Base-by-base conservation (phyloP, 2,797 vertebrate genomes). In the Microcaecilia unicolor region DNA sequence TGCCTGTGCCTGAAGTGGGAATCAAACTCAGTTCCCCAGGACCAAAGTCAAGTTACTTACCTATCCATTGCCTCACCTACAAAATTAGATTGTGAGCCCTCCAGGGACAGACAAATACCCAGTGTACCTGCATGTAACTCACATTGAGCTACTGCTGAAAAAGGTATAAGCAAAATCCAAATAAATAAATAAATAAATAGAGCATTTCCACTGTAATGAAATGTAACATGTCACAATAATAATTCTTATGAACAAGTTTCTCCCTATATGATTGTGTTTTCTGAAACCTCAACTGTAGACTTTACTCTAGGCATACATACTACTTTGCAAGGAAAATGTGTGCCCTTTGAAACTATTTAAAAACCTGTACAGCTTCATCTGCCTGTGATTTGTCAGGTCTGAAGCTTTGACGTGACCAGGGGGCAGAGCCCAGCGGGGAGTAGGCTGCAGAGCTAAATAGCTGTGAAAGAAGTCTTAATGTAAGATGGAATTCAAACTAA, bases 381-480 rank as follows among this genome's bases (percentile, higher is more conserved):
- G 78, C 61, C 82, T 80, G 76, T 81, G 80, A 81, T 83, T 85
- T 81, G 72, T 85, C 82, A 78, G 78, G 82, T 80, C 83, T 83
- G 78, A 78, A 81, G 78, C 72, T 80, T 76, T 82, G 80, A 82
- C 77, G 73, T 75, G 77, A 79, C 80, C 76, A 79, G 76, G 78
- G 76, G 78, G 78, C 80, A 82, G 78, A 78, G 73, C 81, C 75
- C 78, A 80, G 77, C 73, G 64, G 78, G 78, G 77, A 73, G 71
- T 73, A 78, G 80, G 80, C 76, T 81, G 74, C 77, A 70, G 74
- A 81, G 74, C 75, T 81, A 81, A 81, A 81, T 79, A 83, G 76
- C 79, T 83, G 81, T 81, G 80, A 84, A 82, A 83, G 80, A 82
- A 81, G 78, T 81, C 83, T 86, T 81, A 84, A 80, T 81, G 77